Evolutionary conservation across 2,113 vertebrate species (phyloP).

Genomic region (Meriones unguiculatus): DNA sequence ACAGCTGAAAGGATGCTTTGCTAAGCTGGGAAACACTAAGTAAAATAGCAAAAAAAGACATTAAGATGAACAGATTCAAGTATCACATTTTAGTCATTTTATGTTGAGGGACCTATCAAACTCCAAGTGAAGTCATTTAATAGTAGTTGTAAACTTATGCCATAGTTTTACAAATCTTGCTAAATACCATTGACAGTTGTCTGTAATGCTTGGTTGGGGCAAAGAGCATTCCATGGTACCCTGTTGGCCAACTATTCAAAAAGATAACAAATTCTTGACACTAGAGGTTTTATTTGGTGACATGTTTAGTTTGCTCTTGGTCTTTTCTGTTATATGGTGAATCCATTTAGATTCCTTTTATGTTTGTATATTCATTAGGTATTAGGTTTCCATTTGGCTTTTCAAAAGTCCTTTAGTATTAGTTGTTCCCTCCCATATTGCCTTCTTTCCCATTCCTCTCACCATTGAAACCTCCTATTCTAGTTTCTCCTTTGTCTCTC

Average conservation of each 20-base stretch:
- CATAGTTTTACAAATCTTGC: neutral
- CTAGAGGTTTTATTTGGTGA: neutral
- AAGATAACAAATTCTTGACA: neutral
- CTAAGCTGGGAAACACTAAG: neutral
- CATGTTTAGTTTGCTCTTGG: neutral
- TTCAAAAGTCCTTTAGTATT: neutral
- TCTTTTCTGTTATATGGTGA: neutral
- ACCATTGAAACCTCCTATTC: neutral
- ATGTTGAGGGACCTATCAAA: neutral
- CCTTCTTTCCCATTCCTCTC: neutral
- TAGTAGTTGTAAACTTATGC: neutral
- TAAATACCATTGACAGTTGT: neutral
- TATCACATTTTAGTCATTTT: neutral
- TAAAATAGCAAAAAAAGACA: neutral
- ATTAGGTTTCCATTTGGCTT: neutral
- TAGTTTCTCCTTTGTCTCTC: neutral
- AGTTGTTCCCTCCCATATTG: neutral
- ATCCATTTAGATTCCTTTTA: neutral
- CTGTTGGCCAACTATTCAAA: neutral
- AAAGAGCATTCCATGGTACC: neutral
- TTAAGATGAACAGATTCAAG: neutral
- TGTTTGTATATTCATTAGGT: neutral
- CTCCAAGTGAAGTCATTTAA: neutral
- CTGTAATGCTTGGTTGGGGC: no score
- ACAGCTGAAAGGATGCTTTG: neutral